Evolutionary conservation across 2,888 invertebrate species (phyloP).

Genomic region (Hydropsyche betteni): DNA sequence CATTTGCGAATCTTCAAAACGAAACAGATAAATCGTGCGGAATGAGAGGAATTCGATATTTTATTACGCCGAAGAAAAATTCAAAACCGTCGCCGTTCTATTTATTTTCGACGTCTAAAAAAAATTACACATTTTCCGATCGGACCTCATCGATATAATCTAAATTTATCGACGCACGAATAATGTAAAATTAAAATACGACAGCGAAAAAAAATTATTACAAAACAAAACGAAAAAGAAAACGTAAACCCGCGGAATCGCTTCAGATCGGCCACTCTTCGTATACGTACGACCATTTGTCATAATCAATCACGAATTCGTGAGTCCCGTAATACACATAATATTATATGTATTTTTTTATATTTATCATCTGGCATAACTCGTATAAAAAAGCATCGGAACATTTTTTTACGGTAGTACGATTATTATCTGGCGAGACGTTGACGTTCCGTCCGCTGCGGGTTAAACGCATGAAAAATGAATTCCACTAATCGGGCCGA

Average conservation of each 20-base stretch:
- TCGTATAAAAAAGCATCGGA: too few species aligned
- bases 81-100: too few species aligned
- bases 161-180: slow-evolving; percentile 8
- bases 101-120: background rate
- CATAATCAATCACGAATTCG: slow-evolving; percentile 22
- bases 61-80: too few species aligned
- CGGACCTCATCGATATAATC: background rate
- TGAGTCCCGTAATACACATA: background rate
- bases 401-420: slow-evolving; percentile 16
- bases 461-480: slow-evolving; percentile 21
- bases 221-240: background rate
- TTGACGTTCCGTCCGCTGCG: slow-evolving; percentile 1
- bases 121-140: background rate
- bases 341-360: background rate
- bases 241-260: slow-evolving; percentile 5
- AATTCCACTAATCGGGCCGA: slow-evolving; percentile 6
- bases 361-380: background rate
- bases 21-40: too few species aligned
- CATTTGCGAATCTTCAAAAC: slow-evolving; percentile 6
- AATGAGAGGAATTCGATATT: too few species aligned
- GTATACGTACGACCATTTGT: slow-evolving; percentile 24
- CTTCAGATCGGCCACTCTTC: slow-evolving; percentile 4
- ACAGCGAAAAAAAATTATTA: background rate
- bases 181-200: slow-evolving; percentile 18
- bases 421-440: slow-evolving; percentile 26